Evolutionary conservation across 2,113 vertebrate species (phyloP).

Genomic region (Chrysemys picta): DNA sequence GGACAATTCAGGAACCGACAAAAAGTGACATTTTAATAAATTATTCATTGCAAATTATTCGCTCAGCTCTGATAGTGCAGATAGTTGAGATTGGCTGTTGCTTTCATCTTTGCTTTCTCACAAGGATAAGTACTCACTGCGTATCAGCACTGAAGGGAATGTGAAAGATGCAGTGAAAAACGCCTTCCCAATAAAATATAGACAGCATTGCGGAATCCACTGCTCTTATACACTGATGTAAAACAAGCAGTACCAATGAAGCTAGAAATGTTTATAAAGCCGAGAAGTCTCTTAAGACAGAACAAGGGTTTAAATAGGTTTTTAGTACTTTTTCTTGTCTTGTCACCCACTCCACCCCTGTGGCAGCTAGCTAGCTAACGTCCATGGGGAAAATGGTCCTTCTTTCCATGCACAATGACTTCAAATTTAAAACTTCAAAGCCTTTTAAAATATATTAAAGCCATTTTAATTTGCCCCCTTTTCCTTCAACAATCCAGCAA

Average conservation of each 20-base stretch:
- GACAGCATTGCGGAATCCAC: neutral
- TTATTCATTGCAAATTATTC: slow-evolving; percentile 13
- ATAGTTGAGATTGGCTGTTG: neutral
- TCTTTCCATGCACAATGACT: slow-evolving; percentile 27
- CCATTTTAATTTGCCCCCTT: slow-evolving; percentile 40
- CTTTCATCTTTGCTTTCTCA: slow-evolving; percentile 23
- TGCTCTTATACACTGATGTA: neutral
- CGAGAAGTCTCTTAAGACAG: neutral
- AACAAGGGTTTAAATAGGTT: neutral
- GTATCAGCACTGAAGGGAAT: neutral
- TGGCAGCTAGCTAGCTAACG: slow-evolving; percentile 19
- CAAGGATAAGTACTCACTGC: neutral
- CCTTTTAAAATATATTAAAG: slow-evolving; percentile 12
- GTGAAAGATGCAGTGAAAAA: neutral
- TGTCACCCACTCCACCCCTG: slow-evolving; percentile 3
- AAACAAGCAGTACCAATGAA: neutral
- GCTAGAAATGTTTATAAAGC: slow-evolving; percentile 21
- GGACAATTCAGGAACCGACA: neutral
- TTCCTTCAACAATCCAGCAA: slow-evolving; percentile 18
- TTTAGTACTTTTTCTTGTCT: slow-evolving; percentile 15
- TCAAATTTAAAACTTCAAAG: slow-evolving; percentile 37
- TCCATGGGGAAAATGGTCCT: neutral
- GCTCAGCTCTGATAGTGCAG: neutral
- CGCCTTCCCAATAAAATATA: neutral
- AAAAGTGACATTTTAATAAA: neutral